Evolutionary conservation across 2,888 invertebrate genomes (phyloP), one percentile per base, ranked within the genome.

Genomic region (Drosophila subquinaria): DNA sequence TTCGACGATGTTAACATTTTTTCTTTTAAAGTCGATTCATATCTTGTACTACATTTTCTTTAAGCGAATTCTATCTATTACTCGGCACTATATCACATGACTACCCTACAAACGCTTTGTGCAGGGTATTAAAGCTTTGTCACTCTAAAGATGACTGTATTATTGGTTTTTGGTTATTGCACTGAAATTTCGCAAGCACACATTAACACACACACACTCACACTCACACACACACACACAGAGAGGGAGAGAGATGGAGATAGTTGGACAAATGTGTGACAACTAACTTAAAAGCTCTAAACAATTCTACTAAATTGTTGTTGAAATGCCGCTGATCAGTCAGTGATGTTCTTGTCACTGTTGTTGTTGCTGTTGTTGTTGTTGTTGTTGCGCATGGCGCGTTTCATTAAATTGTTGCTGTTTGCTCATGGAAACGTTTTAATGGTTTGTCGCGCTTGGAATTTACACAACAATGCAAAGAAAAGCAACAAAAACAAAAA

Each of bases 391-490:
- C 45, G 79, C 59, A 57, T 75, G 72, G 72, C 76, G 64, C 68
- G 69, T 73, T 84, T 79, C 76, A 82, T 82, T 88, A 70, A 88
- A 73, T 88, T 69, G 76, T 68, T 77, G 70, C 56, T 61, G 57
- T 60, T 69, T 68, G 67, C 66, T 69, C 82, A 72, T 55, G 84
- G 70, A 77, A 81, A 81, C 76, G 68, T 69, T 83, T 87, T 89
- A 89, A 84, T 84, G 87, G 84, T 74, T 79, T 88, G 89, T 87
- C 84, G 84, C 87, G 89, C 79, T 79, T 76, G 73, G 76, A 86
- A 83, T 81, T 86, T 79, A 76, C 83, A 88, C 88, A 88, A 72
- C 81, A 65, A 82, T 56, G 27, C 65, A 38, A 38, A 57, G 43
- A 47, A 40, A 51, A 33, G 68, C 52, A 56, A 51, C 33, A 64